Percentiles rank a stretch among this genome's conserved stretches.
Evolutionary conservation across 2,888 invertebrate species (phyloP).

Genomic region (Mellilla xanthometata): DNA sequence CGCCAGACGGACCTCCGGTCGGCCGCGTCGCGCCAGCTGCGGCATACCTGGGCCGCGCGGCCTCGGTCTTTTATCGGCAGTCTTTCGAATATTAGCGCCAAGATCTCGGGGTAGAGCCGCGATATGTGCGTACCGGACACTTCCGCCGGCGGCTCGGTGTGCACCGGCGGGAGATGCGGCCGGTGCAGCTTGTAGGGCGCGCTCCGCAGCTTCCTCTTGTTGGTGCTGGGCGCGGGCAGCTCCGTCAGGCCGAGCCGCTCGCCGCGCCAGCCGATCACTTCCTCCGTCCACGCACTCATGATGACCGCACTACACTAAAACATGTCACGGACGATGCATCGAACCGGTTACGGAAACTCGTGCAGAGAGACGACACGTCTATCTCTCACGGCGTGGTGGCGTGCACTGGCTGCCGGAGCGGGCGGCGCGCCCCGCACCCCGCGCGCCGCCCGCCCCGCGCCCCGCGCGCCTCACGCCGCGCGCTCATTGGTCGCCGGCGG

Average conservation of each 20-base stretch:
- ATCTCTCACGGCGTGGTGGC: slow-evolving; percentile 50
- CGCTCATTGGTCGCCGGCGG: slow-evolving; percentile 74
- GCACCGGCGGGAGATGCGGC: slow-evolving; percentile 81
- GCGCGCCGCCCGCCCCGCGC: slow-evolving; percentile 43
- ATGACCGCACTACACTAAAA: slow-evolving; percentile 64
- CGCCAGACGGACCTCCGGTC: slow-evolving; percentile 97
- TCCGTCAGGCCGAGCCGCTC: slow-evolving; percentile 73
- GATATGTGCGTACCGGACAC: slow-evolving; percentile 89
- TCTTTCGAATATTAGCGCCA: slow-evolving; percentile 95
- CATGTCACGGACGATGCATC: slow-evolving; percentile 68
- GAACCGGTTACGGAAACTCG: slow-evolving; percentile 72
- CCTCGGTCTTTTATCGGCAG: slow-evolving; percentile 95
- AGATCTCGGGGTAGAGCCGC: slow-evolving; percentile 94
- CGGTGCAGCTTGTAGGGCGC: slow-evolving; percentile 87
- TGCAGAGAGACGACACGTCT: slow-evolving; percentile 46
- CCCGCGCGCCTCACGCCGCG: slow-evolving; percentile 42
- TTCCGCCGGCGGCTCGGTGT: slow-evolving; percentile 74
- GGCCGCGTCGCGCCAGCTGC: slow-evolving; percentile 95
- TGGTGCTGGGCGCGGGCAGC: slow-evolving; percentile 66
- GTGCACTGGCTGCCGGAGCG: slow-evolving; percentile 62
- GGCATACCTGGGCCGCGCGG: slow-evolving; percentile 94
- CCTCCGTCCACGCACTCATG: slow-evolving; percentile 80
- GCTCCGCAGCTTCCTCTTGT: slow-evolving; percentile 79
- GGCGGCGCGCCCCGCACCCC: slow-evolving; percentile 39
- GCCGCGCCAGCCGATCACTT: slow-evolving; percentile 75